A percentile compares a stretch with the other conserved stretches of the same genome.
These are phyloP conservation scores for Noctua fimbriata DNA, from an alignment of 2,888 invertebrate species.

Conservation along the genomic window DNA sequence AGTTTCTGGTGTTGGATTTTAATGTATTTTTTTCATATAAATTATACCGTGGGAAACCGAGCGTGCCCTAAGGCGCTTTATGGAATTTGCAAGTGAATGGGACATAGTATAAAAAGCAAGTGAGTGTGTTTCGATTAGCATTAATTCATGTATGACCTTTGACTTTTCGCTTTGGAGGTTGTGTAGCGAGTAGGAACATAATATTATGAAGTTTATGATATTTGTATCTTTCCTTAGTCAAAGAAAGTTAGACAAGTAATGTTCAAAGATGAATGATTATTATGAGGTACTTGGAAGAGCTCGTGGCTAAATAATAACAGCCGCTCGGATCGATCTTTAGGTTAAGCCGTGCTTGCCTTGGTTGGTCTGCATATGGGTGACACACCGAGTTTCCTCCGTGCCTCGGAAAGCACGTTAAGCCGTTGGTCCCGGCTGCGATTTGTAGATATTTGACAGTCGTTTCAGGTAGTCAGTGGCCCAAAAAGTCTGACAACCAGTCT, in stretches of 20 bases:
- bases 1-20: conserved; percentile 30
- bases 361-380: too few relatives aligned
- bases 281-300: too few relatives aligned
- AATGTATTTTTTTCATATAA: conserved; percentile 70
- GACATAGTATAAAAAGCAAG: conserved; percentile 73
- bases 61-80: conserved; percentile 91
- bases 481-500: too few relatives aligned
- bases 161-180: conserved; percentile 46
- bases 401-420: too few relatives aligned
- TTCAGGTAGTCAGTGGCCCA: too few relatives aligned
- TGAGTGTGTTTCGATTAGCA: conserved; percentile 78
- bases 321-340: too few relatives aligned
- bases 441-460: too few relatives aligned
- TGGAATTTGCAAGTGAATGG: conserved; percentile 83
- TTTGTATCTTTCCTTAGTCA: conserved; percentile 47
- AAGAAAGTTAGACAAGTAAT: conserved; percentile 41
- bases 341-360: too few relatives aligned
- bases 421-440: too few relatives aligned
- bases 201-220: conserved; percentile 52
- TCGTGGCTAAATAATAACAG: too few relatives aligned
- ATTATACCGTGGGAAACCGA: conserved; percentile 90
- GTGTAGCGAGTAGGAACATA: conserved; percentile 39
- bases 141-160: conserved; percentile 65
- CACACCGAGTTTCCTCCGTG: too few relatives aligned
- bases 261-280: conserved; percentile 13